Percentiles rank a stretch among this genome's conserved stretches.
phyloP scores from a whole-genome alignment of 1,140 invertebrate genomes.

The Musca vetustissima region DNA sequence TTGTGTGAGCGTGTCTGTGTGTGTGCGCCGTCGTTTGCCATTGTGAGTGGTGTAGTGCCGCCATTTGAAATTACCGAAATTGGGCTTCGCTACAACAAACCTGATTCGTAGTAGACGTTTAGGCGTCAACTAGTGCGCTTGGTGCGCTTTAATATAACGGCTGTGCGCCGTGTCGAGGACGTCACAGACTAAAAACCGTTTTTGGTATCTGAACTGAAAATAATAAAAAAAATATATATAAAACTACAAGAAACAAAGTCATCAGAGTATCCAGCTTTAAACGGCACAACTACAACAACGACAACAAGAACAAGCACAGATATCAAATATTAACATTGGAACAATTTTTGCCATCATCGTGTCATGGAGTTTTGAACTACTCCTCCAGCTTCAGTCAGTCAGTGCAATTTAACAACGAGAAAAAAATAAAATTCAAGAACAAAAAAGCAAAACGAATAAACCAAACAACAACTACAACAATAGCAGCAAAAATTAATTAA shows the following conservation, averaged over 20 bases:
- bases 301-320: background rate
- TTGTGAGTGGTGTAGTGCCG: constrained; percentile 36
- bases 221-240: background rate
- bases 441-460: background rate
- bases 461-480: background rate
- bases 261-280: background rate
- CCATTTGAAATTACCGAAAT: constrained; percentile 56
- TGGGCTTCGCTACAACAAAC: constrained; percentile 56
- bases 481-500: constrained; percentile 2
- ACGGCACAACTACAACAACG: constrained; percentile 4
- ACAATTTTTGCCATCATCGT: no score
- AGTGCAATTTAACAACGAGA: constrained; percentile 10
- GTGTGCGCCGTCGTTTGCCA: no score
- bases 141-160: constrained; percentile 54
- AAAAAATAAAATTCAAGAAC: background rate
- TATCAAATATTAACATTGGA: constrained; percentile 5
- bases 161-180: constrained; percentile 28
- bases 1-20: background rate
- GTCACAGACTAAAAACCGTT: constrained; percentile 7
- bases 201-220: constrained; percentile 1
- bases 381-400: background rate
- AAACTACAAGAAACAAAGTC: no score
- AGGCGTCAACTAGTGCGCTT: constrained; percentile 58
- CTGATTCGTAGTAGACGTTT: constrained; percentile 58
- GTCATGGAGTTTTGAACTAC: no score